Evolutionary conservation across 1,140 invertebrate species (phyloP).

Genomic region (Lucilia cuprina): DNA sequence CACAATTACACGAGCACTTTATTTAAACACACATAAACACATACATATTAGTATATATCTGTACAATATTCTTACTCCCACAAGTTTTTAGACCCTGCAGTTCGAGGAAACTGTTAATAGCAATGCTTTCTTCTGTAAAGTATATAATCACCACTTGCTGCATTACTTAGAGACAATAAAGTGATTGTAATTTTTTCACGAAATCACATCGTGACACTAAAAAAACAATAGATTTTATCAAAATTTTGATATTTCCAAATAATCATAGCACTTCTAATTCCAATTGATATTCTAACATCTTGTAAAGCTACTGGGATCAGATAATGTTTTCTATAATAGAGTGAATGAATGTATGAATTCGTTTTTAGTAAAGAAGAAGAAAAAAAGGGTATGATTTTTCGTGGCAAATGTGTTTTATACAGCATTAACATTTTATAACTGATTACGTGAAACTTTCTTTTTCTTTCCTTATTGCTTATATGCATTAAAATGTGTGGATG

Average conservation of each 20-base stretch:
- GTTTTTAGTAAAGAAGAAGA: background rate
- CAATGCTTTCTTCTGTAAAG: no score
- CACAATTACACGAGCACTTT: constrained; percentile 11
- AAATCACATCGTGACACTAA: no score
- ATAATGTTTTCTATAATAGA: background rate
- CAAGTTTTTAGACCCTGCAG: background rate
- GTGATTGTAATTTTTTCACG: no score
- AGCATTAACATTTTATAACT: constrained; percentile 14
- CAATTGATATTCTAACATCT: no score
- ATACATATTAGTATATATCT: background rate
- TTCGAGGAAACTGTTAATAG: no score
- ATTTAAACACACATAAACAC: background rate
- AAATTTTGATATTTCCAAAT: no score
- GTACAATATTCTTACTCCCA: background rate
- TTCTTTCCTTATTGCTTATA: background rate
- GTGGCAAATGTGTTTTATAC: constrained; percentile 14
- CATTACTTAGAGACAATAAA: no score
- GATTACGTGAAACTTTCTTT: background rate
- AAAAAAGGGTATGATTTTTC: background rate
- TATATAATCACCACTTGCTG: no score
- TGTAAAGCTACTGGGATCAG: background rate
- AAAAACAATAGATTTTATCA: no score
- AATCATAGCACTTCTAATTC: no score
- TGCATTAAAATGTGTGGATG: background rate
- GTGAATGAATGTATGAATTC: background rate